A percentile compares a stretch with the other conserved stretches of the same genome.
Evolutionary conservation across 2,888 invertebrate genomes (phyloP).

Genomic region (Drosophila crucigera): DNA sequence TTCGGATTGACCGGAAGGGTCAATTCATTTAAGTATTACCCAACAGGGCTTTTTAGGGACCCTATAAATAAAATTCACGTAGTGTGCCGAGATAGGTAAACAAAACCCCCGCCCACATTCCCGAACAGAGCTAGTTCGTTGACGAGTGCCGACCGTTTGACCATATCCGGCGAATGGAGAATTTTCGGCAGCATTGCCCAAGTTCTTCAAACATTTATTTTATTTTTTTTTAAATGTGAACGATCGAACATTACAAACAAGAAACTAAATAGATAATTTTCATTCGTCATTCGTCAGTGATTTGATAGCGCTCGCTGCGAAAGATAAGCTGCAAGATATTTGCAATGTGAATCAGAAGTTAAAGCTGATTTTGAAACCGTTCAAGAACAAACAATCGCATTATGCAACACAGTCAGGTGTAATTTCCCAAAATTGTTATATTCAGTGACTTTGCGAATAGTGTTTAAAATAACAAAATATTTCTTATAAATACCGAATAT

Average conservation of each 20-base stretch:
- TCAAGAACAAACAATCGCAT: not conserved
- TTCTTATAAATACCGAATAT: slow-evolving; percentile 18
- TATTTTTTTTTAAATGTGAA: too few species aligned
- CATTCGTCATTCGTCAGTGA: not conserved
- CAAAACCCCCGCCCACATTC: too few species aligned
- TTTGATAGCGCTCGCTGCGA: not conserved
- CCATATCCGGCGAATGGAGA: too few species aligned
- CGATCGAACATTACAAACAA: not conserved
- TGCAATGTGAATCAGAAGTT: not conserved
- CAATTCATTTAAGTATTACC: too few species aligned
- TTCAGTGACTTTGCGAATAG: slow-evolving; percentile 13
- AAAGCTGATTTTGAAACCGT: not conserved
- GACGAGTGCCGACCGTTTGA: too few species aligned
- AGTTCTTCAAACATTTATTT: too few species aligned
- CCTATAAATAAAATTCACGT: too few species aligned
- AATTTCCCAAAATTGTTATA: slow-evolving; percentile 1
- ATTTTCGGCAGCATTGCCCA: too few species aligned
- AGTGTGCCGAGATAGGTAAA: too few species aligned
- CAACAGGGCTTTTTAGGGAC: too few species aligned
- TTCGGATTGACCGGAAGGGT: too few species aligned
- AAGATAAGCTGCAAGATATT: not conserved
- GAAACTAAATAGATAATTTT: not conserved
- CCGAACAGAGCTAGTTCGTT: too few species aligned
- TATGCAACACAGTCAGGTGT: not conserved
- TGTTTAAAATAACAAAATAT: slow-evolving; percentile 26